Conservation (phyloP, 2,797 vertebrate genomes). For the Anas capensis region DNA sequence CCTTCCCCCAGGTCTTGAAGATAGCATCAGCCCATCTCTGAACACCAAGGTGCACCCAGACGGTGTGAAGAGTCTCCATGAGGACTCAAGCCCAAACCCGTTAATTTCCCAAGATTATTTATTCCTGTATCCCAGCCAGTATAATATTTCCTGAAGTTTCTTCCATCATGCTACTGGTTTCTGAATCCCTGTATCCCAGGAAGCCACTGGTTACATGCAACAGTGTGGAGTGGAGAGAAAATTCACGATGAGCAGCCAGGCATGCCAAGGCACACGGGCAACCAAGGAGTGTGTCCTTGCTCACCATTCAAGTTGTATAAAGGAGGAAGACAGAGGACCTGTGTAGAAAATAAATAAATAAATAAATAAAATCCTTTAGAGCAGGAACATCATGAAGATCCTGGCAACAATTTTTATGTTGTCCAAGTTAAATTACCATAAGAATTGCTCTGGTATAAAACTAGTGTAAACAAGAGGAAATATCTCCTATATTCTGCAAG, state of each 20-base stretch:
- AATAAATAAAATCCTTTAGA: not conserved
- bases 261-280: not conserved
- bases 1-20: not conserved
- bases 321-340: not conserved
- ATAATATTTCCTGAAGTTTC: too few species aligned
- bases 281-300: not conserved
- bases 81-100: not conserved
- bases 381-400: not conserved
- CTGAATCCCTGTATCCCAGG: not conserved
- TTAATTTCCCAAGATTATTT: not conserved
- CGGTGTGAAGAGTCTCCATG: not conserved
- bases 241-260: not conserved
- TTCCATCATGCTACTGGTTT: too few species aligned
- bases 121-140: not conserved
- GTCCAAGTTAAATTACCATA: not conserved
- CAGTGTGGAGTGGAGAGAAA: not conserved
- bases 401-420: not conserved
- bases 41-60: not conserved
- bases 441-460: not conserved
- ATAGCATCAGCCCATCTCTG: not conserved
- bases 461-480: not conserved
- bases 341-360: not conserved
- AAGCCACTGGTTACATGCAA: not conserved
- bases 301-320: not conserved
- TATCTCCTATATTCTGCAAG: not conserved